Base-by-base conservation (phyloP, 2,113 vertebrate species). In the Hiodon alosoides region DNA sequence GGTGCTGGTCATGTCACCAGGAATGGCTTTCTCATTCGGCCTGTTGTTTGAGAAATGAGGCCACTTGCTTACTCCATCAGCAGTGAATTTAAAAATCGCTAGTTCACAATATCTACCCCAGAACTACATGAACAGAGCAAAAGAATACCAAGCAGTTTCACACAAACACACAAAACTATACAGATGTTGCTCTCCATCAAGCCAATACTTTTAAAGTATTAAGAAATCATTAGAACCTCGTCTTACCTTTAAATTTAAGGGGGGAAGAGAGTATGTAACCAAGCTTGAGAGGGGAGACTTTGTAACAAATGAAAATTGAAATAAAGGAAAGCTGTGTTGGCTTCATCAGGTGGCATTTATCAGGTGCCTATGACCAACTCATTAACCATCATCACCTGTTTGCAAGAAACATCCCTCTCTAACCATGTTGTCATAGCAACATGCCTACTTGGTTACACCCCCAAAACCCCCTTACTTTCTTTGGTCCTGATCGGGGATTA, bases 391-490 rank as follows among this genome's bases (percentile, higher is more conserved):
- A 51, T 7, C 51, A 16, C 65, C 57, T 60, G 16, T 60, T 31
- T 47, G 64, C 16, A 5, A 73, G 47, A 48, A 73, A 66, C 53
- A 68, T 65, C 71, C 69, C 71, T 53, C 48, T 68, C 52, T 16
- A 47, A 55, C 55, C 31, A 6, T 47, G 71, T 73, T 62, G 71
- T 54, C 76, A 78, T 73, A 31, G 65, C 66, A 78, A 73, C 76
- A 67, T 16, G 7, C 14, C 71, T 47, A 52, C 55, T 11, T 52
- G 55, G 55, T 60, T 73, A 67, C 76, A 46, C 5, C 57, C 57
- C 73, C 50, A 73, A 78, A 73, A n/a, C 71, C 76, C 76, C 76
- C 48, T 64, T 72, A 67, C 69, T 60, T 67, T 77, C 69, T 65
- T 11, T 17, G n/a, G 9, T 11, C 60, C 7, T 14, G 46, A 14